A percentile compares a stretch with the other conserved stretches of the same genome.
These are phyloP conservation scores for Parapsyche elsis DNA, from an alignment of 1,140 invertebrate species.

Conservation along the genomic window DNA sequence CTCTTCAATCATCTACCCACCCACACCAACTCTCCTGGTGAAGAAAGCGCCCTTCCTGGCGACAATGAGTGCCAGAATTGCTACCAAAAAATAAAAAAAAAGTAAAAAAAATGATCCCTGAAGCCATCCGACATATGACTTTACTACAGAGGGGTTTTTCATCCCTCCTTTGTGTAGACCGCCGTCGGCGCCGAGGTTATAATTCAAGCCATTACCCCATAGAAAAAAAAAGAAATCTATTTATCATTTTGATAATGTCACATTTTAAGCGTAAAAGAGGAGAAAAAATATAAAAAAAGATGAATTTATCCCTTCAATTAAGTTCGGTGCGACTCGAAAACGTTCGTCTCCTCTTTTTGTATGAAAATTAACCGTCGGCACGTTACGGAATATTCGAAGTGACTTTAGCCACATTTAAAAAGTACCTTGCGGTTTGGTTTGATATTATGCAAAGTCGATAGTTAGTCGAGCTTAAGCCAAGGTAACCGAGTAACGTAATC, in stretches of 20 bases:
- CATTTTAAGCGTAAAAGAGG: not conserved
- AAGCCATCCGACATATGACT: not conserved
- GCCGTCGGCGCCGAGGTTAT: constrained; percentile 4
- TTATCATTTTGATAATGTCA: constrained; percentile 32
- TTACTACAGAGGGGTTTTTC: not conserved
- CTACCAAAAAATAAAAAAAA: not conserved
- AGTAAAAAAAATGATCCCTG: not conserved
- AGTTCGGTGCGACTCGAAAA: not conserved
- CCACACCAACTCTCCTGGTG: not conserved
- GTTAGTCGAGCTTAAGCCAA: no score
- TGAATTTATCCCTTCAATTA: constrained; percentile 26
- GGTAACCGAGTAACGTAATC: no score
- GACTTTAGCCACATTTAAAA: no score
- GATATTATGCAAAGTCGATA: no score
- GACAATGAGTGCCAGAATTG: not conserved
- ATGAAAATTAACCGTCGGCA: no score
- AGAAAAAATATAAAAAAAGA: not conserved
- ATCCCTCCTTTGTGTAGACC: not conserved
- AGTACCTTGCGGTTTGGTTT: no score
- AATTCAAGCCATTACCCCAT: constrained; percentile 20
- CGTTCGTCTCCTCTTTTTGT: not conserved
- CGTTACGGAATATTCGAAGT: no score
- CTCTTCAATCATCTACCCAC: not conserved
- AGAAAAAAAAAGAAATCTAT: constrained; percentile 22
- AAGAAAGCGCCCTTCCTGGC: not conserved